phyloP scores from a whole-genome alignment of 2,888 invertebrate genomes.

The Standfussiana lucernea region DNA sequence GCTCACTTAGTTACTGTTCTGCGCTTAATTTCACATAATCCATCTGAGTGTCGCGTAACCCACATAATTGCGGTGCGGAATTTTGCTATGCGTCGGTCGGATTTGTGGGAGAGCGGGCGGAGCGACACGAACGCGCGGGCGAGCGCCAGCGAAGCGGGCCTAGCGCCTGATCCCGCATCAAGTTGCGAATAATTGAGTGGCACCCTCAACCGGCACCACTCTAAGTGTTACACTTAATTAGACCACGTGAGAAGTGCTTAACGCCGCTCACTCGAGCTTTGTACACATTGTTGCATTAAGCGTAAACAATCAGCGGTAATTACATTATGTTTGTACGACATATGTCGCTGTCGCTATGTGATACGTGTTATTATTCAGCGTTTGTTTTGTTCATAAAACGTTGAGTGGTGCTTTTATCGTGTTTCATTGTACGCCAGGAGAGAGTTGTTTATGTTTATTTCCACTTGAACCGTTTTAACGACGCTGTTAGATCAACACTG shows the following conservation, averaged over 20 bases:
- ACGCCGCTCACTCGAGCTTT: constrained; percentile 76
- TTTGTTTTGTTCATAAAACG: constrained; percentile 55
- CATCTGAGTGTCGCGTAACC: constrained; percentile 85
- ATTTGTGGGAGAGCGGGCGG: constrained; percentile 74
- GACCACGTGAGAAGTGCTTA: constrained; percentile 86
- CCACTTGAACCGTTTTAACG: constrained; percentile 53
- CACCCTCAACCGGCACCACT: constrained; percentile 78
- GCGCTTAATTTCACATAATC: constrained; percentile 88
- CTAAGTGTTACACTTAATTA: constrained; percentile 88
- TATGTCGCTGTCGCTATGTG: constrained; percentile 58
- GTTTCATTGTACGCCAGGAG: constrained; percentile 47
- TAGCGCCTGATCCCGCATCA: constrained; percentile 85
- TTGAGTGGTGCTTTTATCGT: constrained; percentile 43
- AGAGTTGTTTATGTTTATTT: constrained; percentile 55
- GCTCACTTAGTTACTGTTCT: constrained; percentile 83
- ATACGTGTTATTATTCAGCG: constrained; percentile 58
- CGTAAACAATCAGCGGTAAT: constrained; percentile 76
- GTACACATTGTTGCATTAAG: constrained; percentile 80
- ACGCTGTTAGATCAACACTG: constrained; percentile 63
- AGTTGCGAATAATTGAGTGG: constrained; percentile 88
- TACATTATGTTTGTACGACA: constrained; percentile 63
- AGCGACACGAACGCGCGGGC: constrained; percentile 42
- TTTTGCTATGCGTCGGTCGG: constrained; percentile 82
- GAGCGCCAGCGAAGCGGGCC: constrained; percentile 37
- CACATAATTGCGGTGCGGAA: constrained; percentile 85